Percentiles rank a stretch among this genome's conserved stretches.
Conservation (phyloP, 2,113 vertebrate genomes). For the Chelonoidis abingdonii region DNA sequence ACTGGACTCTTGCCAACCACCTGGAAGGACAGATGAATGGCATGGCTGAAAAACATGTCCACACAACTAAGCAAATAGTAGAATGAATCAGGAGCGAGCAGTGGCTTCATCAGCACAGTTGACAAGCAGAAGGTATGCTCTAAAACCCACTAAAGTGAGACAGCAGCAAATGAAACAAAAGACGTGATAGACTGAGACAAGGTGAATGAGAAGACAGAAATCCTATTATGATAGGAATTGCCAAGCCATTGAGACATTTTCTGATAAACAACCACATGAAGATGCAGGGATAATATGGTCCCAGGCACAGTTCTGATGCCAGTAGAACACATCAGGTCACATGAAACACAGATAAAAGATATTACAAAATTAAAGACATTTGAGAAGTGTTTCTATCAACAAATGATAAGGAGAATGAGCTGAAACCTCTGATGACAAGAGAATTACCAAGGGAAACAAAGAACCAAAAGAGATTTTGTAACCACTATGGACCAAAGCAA, state of each 20-base stretch:
- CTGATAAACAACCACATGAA: background rate
- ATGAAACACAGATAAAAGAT: background rate
- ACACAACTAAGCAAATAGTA: background rate
- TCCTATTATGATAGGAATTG: background rate
- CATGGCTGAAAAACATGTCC: background rate
- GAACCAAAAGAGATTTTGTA: background rate
- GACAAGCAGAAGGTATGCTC: background rate
- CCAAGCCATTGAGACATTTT: background rate
- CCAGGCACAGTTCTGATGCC: background rate
- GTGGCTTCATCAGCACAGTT: background rate
- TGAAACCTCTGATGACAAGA: background rate
- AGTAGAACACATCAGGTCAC: background rate
- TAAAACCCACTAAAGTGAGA: background rate
- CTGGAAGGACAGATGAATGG: background rate
- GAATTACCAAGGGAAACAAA: background rate
- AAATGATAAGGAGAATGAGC: background rate
- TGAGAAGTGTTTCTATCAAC: background rate
- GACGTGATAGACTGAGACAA: rapidly evolving
- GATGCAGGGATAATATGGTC: background rate
- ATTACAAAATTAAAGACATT: background rate
- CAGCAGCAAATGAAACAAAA: background rate
- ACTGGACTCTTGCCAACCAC: no score
- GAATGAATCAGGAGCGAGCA: background rate
- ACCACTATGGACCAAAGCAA: background rate
- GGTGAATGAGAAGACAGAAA: background rate